A percentile compares a stretch with the other conserved stretches of the same genome.
These are phyloP conservation scores for Asteroscopus sphinx DNA, from an alignment of 2,888 invertebrate species.

Conservation along the genomic window DNA sequence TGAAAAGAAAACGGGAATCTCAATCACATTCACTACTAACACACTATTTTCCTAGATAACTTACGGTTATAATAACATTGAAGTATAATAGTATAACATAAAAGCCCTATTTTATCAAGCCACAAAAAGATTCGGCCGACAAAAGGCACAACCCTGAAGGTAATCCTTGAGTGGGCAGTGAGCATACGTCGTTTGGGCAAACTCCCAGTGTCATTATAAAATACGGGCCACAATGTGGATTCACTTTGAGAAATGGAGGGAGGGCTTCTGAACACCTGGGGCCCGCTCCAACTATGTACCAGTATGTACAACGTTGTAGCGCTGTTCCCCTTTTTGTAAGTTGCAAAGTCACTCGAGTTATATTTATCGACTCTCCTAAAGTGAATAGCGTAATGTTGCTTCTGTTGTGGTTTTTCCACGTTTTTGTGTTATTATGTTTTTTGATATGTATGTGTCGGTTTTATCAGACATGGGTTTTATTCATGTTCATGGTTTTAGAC, in stretches of 20 bases:
- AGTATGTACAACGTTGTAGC: constrained; percentile 52
- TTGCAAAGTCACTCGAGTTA: constrained; percentile 70
- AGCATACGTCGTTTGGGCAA: constrained; percentile 84
- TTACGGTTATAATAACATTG: too few relatives aligned
- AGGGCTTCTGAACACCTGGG: constrained; percentile 80
- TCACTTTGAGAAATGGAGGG: constrained; percentile 88
- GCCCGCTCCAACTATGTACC: constrained; percentile 62
- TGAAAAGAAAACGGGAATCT: too few relatives aligned
- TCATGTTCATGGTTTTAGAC: too few relatives aligned
- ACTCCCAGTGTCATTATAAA: constrained; percentile 86
- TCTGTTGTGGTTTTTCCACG: constrained; percentile 38
- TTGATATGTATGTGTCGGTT: constrained; percentile 15
- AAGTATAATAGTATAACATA: constrained; percentile 16
- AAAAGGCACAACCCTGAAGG: constrained; percentile 73
- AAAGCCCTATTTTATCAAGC: constrained; percentile 54
- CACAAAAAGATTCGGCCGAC: constrained; percentile 64
- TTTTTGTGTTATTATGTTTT: constrained; percentile 28
- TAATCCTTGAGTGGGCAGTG: constrained; percentile 85
- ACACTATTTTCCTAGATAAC: too few relatives aligned
- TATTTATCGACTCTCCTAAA: constrained; percentile 64
- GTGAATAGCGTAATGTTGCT: constrained; percentile 53
- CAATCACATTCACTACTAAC: too few relatives aligned
- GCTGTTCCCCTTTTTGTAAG: constrained; percentile 68
- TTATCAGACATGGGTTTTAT: constrained; percentile 3
- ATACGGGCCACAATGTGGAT: constrained; percentile 83